Base-by-base conservation (phyloP, 1,140 invertebrate species). In the Chionoecetes opilio region DNA sequence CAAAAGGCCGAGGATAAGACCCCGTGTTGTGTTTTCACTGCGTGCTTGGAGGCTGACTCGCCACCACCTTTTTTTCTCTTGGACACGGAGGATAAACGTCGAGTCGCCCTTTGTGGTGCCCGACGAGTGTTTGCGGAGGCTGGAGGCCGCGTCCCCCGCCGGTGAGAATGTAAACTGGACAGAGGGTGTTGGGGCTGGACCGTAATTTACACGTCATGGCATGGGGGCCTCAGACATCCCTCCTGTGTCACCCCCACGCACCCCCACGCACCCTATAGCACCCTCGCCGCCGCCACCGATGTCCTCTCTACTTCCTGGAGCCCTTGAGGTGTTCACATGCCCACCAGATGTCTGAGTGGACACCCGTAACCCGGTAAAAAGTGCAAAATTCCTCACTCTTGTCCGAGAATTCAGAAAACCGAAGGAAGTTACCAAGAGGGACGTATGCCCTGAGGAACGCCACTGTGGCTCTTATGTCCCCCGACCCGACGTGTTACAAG, bases 81-180 rank as follows among this genome's bases (percentile, higher is more conserved):
- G 41, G 38, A 29, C 88, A 53, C 88, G 32, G 8, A 34, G 88
- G 38, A 90, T 90, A 90, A 46, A 90, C 88, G 88, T 90, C 88
- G 17, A 11, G 32, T 53, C 53, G 38, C 29, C 88, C 53, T 90
- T 90, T 90, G 88, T 90, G 38, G 31, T 31, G 53, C 63, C 63
- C 63, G 63, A 75, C 63, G 63, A 75, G n/a, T 53, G 88, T 90
- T 88, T 34, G 38, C 88, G 41, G 38, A 53, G n/a, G 35, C 41
- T 88, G 41, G 21, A 90, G 88, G n/a, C 41, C 38, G 41, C 17
- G 41, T 53, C 88, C 88, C 41, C 38, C 53, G 88, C 38, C 88
- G 88, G 88, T 53, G 88, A 90, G 88, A 90, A 90, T 46, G 88
- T 90, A 90, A 90, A 90, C 88, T 90, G 26, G 6, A 14, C 88